phyloP scores from a whole-genome alignment of 2,888 invertebrate species.

The Pandemis corylana region DNA sequence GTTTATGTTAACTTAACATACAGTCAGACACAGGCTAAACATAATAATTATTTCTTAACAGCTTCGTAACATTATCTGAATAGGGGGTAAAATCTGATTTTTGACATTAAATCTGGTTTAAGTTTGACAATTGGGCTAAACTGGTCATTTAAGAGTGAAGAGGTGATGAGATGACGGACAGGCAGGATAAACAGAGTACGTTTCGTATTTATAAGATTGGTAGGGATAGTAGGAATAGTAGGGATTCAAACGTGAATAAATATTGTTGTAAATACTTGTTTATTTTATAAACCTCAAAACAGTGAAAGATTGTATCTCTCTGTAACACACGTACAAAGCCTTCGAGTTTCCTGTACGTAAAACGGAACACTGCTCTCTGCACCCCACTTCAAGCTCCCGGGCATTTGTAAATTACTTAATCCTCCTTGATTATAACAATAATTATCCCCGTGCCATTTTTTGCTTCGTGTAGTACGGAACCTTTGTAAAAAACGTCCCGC shows the following conservation, averaged over 20 bases:
- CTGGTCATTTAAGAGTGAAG: too few species aligned
- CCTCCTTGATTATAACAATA: background rate
- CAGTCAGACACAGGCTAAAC: too few species aligned
- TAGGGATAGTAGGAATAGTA: too few species aligned
- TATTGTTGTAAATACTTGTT: background rate
- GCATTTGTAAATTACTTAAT: background rate
- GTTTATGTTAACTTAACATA: too few species aligned
- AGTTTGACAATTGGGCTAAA: too few species aligned
- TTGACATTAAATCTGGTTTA: too few species aligned
- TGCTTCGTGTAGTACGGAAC: background rate
- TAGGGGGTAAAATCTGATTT: too few species aligned
- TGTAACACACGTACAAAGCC: background rate
- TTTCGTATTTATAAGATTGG: background rate
- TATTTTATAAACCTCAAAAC: background rate
- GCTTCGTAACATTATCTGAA: too few species aligned
- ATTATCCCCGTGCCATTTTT: background rate
- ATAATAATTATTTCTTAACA: too few species aligned
- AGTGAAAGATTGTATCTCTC: constrained; percentile 13
- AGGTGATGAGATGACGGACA: too few species aligned
- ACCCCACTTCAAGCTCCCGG: constrained; percentile 5
- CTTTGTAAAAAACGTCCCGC: background rate
- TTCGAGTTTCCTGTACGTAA: background rate
- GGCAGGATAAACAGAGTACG: too few species aligned
- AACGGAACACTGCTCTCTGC: background rate
- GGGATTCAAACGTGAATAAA: too few species aligned